Percentiles rank a stretch among this genome's conserved stretches.
Conservation (phyloP, 2,888 invertebrate species). For the Aelia acuminata region DNA sequence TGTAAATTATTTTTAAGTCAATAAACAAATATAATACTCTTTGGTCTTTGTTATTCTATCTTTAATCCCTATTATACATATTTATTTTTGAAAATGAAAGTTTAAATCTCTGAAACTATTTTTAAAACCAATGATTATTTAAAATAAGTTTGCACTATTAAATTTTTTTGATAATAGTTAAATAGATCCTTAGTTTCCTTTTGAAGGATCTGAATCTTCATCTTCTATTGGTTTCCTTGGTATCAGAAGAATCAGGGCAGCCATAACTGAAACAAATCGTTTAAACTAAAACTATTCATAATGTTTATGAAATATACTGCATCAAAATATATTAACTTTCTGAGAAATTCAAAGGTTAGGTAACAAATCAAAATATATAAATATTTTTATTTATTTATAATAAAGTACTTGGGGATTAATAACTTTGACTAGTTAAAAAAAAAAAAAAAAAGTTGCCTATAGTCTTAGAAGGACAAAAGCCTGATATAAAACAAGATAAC, state of each 20-base stretch:
- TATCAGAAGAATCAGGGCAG: not conserved
- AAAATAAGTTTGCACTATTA: not conserved
- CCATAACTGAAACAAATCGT: not conserved
- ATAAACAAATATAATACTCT: not conserved
- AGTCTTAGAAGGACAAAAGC: too few relatives aligned
- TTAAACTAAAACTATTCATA: too few relatives aligned
- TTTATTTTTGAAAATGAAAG: not conserved
- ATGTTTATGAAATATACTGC: too few relatives aligned
- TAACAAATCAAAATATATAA: too few relatives aligned
- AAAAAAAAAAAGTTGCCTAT: too few relatives aligned
- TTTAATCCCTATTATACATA: not conserved
- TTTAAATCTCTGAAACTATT: not conserved
- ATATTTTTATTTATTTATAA: too few relatives aligned
- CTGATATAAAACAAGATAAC: too few relatives aligned
- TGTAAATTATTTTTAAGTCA: not conserved
- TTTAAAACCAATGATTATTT: not conserved
- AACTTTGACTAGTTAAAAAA: too few relatives aligned
- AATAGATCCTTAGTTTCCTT: not conserved
- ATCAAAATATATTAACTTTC: too few relatives aligned
- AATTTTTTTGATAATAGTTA: not conserved
- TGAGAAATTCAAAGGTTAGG: too few relatives aligned
- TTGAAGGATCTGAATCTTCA: not conserved
- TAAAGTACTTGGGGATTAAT: too few relatives aligned
- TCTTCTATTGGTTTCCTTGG: slow-evolving; percentile 3
- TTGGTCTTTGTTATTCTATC: not conserved